phyloP scores from a whole-genome alignment of 2,888 invertebrate species.

The Meandrusa payeni region DNA sequence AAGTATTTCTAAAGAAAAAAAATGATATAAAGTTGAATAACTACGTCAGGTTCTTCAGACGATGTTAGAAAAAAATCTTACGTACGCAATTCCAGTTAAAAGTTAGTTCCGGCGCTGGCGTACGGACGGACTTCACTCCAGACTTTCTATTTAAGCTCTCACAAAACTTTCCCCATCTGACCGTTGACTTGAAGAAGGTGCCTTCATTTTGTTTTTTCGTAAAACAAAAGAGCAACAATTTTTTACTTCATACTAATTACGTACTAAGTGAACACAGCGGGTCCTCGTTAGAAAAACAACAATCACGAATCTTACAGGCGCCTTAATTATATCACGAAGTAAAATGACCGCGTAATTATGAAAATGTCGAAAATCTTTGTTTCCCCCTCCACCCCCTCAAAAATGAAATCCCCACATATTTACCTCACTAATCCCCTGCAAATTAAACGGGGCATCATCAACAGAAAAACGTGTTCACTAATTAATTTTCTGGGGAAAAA shows the following conservation, averaged over 20 bases:
- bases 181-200: conserved; percentile 7
- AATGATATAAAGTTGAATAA: too few relatives aligned
- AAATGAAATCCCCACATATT: conserved; percentile 29
- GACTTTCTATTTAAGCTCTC: conserved; percentile 17
- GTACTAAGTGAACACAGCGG: background rate
- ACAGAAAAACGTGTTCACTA: conserved; percentile 48
- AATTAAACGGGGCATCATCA: conserved; percentile 48
- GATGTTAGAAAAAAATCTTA: conserved; percentile 12
- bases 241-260: conserved; percentile 3
- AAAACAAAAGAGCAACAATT: conserved; percentile 2
- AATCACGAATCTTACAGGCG: too few relatives aligned
- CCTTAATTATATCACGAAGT: conserved; percentile 8
- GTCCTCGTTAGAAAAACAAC: conserved; percentile 2
- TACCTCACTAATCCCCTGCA: conserved; percentile 35
- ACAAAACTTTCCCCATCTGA: conserved; percentile 10
- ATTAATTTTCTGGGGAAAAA: conserved; percentile 52
- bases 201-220: background rate
- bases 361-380: conserved; percentile 20
- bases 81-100: conserved; percentile 5
- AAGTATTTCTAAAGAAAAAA: too few relatives aligned
- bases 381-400: background rate
- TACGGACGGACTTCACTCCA: background rate
- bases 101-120: background rate
- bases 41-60: conserved; percentile 16
- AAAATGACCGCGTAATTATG: conserved; percentile 20